Percentiles rank a stretch among this genome's conserved stretches.
Conservation (phyloP, 2,113 vertebrate species). For the Solenodon paradoxus region DNA sequence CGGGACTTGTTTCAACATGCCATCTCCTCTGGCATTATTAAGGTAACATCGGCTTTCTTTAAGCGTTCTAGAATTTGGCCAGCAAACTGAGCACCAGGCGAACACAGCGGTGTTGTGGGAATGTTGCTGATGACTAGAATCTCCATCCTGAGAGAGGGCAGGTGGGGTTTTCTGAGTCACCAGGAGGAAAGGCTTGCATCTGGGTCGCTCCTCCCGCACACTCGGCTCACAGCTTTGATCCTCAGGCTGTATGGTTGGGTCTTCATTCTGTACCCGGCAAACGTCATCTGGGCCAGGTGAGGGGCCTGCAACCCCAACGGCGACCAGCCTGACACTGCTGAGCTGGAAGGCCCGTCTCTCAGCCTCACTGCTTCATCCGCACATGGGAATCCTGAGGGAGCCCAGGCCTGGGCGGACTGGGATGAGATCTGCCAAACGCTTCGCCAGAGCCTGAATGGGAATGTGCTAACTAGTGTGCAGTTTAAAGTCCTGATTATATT, state of each 20-base stretch:
- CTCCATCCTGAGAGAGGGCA: background rate
- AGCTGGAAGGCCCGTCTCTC: background rate
- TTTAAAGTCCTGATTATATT: background rate
- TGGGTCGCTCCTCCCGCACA: too few relatives aligned
- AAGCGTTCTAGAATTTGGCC: background rate
- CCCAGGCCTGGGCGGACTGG: background rate
- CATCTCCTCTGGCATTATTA: background rate
- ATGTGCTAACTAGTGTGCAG: background rate
- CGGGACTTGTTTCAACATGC: background rate
- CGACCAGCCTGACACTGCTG: too few relatives aligned
- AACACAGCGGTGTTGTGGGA: background rate
- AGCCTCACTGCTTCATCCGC: background rate
- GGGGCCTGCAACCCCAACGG: too few relatives aligned
- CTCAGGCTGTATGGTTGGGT: background rate
- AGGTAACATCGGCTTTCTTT: background rate
- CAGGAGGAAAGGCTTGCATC: background rate
- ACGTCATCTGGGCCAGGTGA: rapidly evolving
- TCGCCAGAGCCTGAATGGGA: background rate
- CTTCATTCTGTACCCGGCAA: background rate
- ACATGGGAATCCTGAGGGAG: background rate
- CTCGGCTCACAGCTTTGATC: background rate
- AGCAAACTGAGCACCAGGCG: background rate
- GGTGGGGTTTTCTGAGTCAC: background rate
- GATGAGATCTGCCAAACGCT: background rate
- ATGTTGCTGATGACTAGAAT: background rate